Conservation (phyloP, 92 coral and sea anemone genomes). For the Isaurus tuberculatus region DNA sequence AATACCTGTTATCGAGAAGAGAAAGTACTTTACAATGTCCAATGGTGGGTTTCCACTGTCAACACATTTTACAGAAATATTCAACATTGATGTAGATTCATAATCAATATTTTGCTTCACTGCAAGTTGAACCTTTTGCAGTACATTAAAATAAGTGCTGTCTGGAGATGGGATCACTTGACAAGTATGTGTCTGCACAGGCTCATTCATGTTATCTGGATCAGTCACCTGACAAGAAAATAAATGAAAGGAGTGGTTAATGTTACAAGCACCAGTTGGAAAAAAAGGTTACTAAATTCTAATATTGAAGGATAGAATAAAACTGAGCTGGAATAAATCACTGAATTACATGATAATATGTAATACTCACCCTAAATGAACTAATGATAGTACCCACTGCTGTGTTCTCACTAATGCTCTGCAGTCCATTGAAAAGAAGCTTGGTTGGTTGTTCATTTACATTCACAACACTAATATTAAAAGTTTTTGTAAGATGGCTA, state of each 20-base stretch:
- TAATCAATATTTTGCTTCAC: constrained; percentile 68
- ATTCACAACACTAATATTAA: constrained; percentile 66
- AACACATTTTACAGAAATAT: constrained; percentile 73
- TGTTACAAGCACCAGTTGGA: too few relatives aligned
- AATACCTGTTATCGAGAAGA: constrained; percentile 73
- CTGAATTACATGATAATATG: neutral
- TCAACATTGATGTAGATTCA: constrained; percentile 60
- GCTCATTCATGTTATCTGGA: constrained; percentile 82
- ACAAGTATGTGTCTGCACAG: constrained; percentile 81
- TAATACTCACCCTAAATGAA: constrained; percentile 72
- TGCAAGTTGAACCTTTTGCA: constrained; percentile 59
- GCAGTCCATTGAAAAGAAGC: constrained; percentile 65
- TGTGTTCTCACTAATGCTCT: constrained; percentile 72
- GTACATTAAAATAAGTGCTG: constrained; percentile 67
- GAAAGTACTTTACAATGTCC: constrained; percentile 59
- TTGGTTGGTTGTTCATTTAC: constrained; percentile 85
- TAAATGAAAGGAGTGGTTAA: too few relatives aligned
- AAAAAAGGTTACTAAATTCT: too few relatives aligned
- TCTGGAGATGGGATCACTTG: constrained; percentile 62
- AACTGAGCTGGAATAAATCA: too few relatives aligned
- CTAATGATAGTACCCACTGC: constrained; percentile 76
- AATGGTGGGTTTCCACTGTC: constrained; percentile 80
- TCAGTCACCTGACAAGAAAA: constrained; percentile 73
- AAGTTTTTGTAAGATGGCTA: constrained; percentile 60
- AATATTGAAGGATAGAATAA: too few relatives aligned